phyloP scores from a whole-genome alignment of 1,140 invertebrate species.

The Scaptomyza graminum region DNA sequence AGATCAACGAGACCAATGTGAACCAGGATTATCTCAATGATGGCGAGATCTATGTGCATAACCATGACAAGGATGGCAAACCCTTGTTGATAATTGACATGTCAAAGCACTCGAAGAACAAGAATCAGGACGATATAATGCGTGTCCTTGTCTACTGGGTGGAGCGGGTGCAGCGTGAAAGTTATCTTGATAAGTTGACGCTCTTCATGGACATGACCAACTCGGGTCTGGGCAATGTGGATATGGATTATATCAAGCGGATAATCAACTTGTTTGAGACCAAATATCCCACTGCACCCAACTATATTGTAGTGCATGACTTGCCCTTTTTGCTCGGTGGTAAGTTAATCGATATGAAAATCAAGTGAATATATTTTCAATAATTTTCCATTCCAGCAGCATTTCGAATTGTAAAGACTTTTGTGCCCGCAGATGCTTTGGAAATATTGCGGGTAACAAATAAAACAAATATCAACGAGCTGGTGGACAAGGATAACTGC shows the following conservation, averaged over 20 bases:
- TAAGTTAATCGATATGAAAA: conserved; percentile 79
- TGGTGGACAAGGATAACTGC: conserved; percentile 90
- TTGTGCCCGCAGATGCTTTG: conserved; percentile 93
- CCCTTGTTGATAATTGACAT: conserved; percentile 90
- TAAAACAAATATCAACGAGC: conserved; percentile 90
- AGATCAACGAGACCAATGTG: conserved; percentile 88
- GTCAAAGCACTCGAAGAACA: conserved; percentile 90
- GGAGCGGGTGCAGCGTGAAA: conserved; percentile 91
- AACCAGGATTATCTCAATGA: conserved; percentile 89
- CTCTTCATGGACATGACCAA: conserved; percentile 95
- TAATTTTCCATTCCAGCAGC: conserved; percentile 87
- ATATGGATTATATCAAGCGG: conserved; percentile 93
- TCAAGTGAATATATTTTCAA: not conserved
- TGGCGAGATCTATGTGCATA: conserved; percentile 90
- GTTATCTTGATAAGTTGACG: conserved; percentile 91
- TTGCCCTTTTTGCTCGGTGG: conserved; percentile 97
- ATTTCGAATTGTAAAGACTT: conserved; percentile 95
- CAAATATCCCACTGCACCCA: conserved; percentile 92
- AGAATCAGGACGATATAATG: conserved; percentile 90
- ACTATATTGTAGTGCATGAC: conserved; percentile 95
- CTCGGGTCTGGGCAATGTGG: conserved; percentile 94
- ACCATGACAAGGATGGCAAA: conserved; percentile 92
- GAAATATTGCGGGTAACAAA: conserved; percentile 94
- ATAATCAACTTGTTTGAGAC: conserved; percentile 93
- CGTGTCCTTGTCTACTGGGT: conserved; percentile 94